A percentile compares a stretch with the other conserved stretches of the same genome.
Conservation (phyloP, 2,113 vertebrate species). For the Dendrocopos noguchii region DNA sequence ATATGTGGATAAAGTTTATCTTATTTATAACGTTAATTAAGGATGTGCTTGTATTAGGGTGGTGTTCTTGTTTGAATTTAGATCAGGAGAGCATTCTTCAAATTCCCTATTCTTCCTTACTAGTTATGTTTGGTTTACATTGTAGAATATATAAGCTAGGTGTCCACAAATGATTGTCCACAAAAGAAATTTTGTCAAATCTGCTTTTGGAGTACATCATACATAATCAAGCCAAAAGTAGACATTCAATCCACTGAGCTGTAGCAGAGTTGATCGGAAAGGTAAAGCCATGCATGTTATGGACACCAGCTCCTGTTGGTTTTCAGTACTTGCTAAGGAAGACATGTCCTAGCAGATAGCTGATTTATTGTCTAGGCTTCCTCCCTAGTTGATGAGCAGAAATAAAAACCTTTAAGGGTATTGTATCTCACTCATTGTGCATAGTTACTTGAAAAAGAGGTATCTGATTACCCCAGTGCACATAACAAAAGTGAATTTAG, state of each 20-base stretch:
- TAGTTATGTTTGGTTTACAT: neutral
- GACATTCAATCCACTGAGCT: neutral
- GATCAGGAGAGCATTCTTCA: neutral
- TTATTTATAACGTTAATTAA: neutral
- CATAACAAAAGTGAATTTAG: neutral
- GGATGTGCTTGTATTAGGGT: fast-evolving
- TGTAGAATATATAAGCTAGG: fast-evolving
- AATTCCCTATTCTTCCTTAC: neutral
- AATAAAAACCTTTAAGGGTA: neutral
- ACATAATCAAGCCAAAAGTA: neutral
- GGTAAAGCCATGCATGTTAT: fast-evolving
- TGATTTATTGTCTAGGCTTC: neutral
- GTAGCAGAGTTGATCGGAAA: neutral
- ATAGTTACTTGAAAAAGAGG: neutral
- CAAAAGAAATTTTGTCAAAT: neutral
- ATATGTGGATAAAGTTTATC: neutral
- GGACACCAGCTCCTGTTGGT: neutral
- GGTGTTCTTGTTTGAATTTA: neutral
- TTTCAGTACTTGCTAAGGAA: neutral
- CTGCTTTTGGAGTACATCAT: neutral
- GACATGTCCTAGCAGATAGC: neutral
- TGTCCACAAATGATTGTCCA: neutral
- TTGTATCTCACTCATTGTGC: neutral
- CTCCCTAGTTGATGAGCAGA: neutral
- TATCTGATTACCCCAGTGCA: neutral